Base-by-base conservation (phyloP, 53 echinoderm and acorn worm species). In the Echinometra lucunter region DNA sequence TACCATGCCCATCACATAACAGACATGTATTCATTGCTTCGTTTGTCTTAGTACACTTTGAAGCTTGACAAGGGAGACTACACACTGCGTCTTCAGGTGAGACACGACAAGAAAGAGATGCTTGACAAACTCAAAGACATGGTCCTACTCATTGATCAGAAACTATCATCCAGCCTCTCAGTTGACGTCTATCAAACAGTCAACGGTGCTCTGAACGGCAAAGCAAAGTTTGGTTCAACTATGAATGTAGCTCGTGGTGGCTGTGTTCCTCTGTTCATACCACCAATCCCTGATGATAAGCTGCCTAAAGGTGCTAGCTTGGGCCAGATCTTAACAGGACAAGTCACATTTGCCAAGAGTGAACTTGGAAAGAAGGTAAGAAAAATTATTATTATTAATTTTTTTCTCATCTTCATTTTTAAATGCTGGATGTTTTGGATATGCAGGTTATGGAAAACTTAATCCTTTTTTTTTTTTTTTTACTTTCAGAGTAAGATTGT, bases 21-120 rank as follows among this genome's bases (percentile, higher is more conserved):
- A 70, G 34, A 34, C 13, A 35, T 10, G 13, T 93, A 75, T 78
- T 57, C 34, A 21, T 94, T 2, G 4, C 19, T 94, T 49, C 67
- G 35, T 66, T 70, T 40, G 44, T 82, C 23, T 81, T 92, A 98
- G 99, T 99, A 99, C 96, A 99, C 99, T 1, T 82, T 99, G 91
- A 99, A 99, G 93, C 90, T 99, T 27, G 98, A 99, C 94, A 99
- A 99, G 93, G 99, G 99, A 8, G 99, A 99, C 98, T 99, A 99
- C 98, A 99, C 99, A 4, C 95, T 99, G 11, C 96, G 97, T 45
- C 97, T 99, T 25, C 99, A 99, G 80, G 97, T 99, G n/a, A 96
- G 99, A 8, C 99, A 99, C 74, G 98, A 99, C 47, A 96, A 96
- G 92, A 97, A 96, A 70, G 98, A 99, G 6, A 94, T 99, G 45